Evolutionary conservation across 1,140 invertebrate genomes (phyloP), one percentile per base, ranked within the genome.

Genomic region (Drosophila quadrilineata): DNA sequence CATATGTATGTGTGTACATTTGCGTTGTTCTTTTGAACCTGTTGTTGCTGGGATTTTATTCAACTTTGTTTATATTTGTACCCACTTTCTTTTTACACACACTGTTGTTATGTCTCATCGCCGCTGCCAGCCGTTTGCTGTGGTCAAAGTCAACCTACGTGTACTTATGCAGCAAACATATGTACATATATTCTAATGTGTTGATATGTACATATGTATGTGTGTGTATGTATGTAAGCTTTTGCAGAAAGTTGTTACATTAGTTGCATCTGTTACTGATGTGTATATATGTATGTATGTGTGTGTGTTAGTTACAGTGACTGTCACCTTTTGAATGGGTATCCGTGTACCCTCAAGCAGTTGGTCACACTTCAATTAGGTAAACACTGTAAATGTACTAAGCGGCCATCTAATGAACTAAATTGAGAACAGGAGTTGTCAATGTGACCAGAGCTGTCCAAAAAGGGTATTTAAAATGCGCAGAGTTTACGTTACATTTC

Each of bases 21-120:
- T 60, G 31, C 21, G 19, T 31, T 46, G 64, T 73, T 43, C 84
- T 77, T 82, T 33, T 62, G 26, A 33, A 22, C 12, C 16, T 67
- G 57, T 67, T 62, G 40, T 21, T 54, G 56, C 36, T 41, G 69
- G n/a, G n/a, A n/a, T n/a, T n/a, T n/a, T n/a, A 59, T 66, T 68
- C 21, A 43, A 77, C 65, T 84, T 82, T 82, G 77, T 77, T 82
- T 84, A 84, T 71, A 50, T 74, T 84, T 80, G 63, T 79, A 82
- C 77, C 77, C 82, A 82, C 77, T 82, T 82, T 82, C 77, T 82
- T 82, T 82, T 82, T 84, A 77, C 48, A 76, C 70, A 53, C 19
- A 26, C 31, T 50, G 17, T 10, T n/a, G 16, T 19, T 10, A 17
- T 21, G 62, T 68, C 54, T 36, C 56, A 63, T 70, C 56, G 52